Conservation (phyloP, 2,113 vertebrate genomes). For the Hypanus sabinus region DNA sequence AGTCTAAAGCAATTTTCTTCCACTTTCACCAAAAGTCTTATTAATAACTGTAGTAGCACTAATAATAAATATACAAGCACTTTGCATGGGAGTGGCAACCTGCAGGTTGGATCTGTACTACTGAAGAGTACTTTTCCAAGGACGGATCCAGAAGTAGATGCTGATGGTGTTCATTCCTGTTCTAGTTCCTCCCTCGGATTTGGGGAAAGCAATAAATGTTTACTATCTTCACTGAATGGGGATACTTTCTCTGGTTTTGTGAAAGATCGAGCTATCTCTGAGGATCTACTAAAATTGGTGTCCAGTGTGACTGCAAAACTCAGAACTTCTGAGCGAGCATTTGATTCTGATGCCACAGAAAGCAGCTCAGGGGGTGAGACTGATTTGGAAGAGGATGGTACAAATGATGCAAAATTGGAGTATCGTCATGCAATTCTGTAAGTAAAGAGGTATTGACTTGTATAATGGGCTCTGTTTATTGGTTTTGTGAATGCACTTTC, state of each 20-base stretch:
- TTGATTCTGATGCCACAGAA: slow-evolving; percentile 56
- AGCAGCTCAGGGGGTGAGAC: slow-evolving; percentile 49
- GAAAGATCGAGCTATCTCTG: slow-evolving; percentile 32
- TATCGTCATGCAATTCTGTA: slow-evolving; percentile 26
- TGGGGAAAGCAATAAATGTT: not conserved
- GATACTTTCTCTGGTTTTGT: slow-evolving; percentile 29
- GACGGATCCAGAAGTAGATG: not conserved
- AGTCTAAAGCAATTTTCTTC: slow-evolving; percentile 22
- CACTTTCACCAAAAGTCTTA: slow-evolving; percentile 12
- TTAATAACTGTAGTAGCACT: slow-evolving; percentile 15
- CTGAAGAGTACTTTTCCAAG: slow-evolving; percentile 2
- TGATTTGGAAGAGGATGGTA: slow-evolving; percentile 44
- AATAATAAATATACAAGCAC: slow-evolving; percentile 17
- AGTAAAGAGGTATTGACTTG: not conserved
- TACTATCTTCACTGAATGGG: slow-evolving; percentile 13
- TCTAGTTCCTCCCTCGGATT: not conserved
- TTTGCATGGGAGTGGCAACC: not conserved
- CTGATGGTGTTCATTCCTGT: not conserved
- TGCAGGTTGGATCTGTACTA: not conserved
- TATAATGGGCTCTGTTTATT: not conserved
- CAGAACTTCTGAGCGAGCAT: slow-evolving; percentile 47
- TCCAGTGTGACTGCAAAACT: slow-evolving; percentile 48
- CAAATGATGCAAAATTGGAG: not conserved
- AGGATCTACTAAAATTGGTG: slow-evolving; percentile 47
- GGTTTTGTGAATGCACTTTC: not conserved